Conservation (phyloP, 2,797 vertebrate species). For the Diplodus puntazzo region DNA sequence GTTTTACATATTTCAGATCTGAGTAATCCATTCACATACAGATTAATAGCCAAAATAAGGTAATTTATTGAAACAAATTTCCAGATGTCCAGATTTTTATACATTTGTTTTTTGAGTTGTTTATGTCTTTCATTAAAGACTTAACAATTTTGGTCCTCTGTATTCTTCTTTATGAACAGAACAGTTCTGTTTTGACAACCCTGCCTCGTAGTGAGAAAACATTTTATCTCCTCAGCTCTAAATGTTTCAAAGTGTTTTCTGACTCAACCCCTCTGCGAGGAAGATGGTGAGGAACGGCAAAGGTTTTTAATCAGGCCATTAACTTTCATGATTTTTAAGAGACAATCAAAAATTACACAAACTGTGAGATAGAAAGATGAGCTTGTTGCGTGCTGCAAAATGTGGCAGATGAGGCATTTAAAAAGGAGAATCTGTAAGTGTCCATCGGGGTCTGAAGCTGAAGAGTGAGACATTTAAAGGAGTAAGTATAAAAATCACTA, state of each 20-base stretch:
- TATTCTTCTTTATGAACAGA: too few species aligned
- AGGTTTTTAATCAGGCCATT: neutral
- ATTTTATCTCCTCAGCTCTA: neutral
- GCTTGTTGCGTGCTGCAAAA: neutral
- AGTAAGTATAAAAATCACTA: too few species aligned
- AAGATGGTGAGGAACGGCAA: neutral
- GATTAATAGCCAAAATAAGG: too few species aligned
- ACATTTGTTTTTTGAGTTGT: too few species aligned
- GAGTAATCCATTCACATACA: neutral
- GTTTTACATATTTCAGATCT: neutral
- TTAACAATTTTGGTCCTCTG: too few species aligned
- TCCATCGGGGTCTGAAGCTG: neutral
- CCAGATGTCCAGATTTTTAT: too few species aligned
- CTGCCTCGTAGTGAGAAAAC: neutral
- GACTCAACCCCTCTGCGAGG: neutral
- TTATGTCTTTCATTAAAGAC: too few species aligned
- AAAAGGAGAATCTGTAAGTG: neutral
- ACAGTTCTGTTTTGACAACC: neutral
- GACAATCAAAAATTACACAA: neutral
- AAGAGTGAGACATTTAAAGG: neutral
- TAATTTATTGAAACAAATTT: too few species aligned
- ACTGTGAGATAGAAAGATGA: too few species aligned
- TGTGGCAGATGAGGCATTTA: neutral
- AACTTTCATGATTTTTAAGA: neutral
- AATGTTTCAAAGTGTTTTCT: neutral